Evolutionary conservation across 2,113 vertebrate species (phyloP), one percentile per base, ranked within the genome.

Genomic region (Trematomus loennbergii): DNA sequence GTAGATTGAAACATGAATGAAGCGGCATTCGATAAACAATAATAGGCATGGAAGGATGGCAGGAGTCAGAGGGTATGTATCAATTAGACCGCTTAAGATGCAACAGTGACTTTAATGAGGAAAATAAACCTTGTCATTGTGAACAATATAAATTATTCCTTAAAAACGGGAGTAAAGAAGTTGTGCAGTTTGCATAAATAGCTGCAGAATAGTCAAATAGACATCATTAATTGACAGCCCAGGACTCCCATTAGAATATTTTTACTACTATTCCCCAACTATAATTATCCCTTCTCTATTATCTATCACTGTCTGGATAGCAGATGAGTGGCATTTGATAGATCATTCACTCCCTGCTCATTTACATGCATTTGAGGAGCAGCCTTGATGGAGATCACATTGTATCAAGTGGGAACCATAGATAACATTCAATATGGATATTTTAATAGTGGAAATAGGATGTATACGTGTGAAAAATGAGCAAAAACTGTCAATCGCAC

Each of bases 271-370:
- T 69, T 86, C 69, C 63, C 74, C 63, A 78, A 72, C 85, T 86
- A 79, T 89, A 91, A 90, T 91, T 89, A 92, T 84, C 69, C 63
- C 29, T 40, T 79, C 72, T 83, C 72, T 87, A 90, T 91, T 89
- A 92, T 91, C 92, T 65, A 60, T 87, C 83, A 81, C 74, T 82
- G 80, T 83, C 85, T 91, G 91, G 91, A 89, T 77, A 71, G 79
- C 72, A 71, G 82, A 89, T 88, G 87, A 90, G 85, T 91, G 90
- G 89, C 91, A 92, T 89, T 87, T 89, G 89, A 93, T 93, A 82
- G 84, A 91, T 91, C 89, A 83, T 85, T 92, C 87, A 89, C 83
- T 87, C 82, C 63, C 60, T 10, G 76, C 88, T 92, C 87, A 91
- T 90, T 91, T 87, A 83, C 86, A 90, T 91, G 86, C 75, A 85